These are phyloP conservation scores for Archegozetes longisetosus DNA, from an alignment of 1,140 invertebrate species.

Conservation along the genomic window DNA sequence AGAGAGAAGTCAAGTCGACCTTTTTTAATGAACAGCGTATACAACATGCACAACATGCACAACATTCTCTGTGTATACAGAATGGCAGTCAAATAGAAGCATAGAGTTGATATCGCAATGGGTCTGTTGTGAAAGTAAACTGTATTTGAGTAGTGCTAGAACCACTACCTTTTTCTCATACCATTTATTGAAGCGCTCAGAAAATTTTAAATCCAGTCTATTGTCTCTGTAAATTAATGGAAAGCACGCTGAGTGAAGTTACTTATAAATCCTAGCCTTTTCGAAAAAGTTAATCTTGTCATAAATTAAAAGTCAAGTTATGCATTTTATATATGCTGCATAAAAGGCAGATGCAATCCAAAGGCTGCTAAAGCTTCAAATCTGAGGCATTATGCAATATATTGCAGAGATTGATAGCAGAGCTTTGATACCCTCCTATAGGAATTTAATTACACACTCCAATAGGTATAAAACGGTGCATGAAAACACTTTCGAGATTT, in stretches of 20 bases:
- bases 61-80: too few relatives aligned
- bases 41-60: too few relatives aligned
- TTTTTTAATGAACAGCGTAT: too few relatives aligned
- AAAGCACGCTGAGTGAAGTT: background rate
- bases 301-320: background rate
- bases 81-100: too few relatives aligned
- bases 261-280: background rate
- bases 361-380: background rate
- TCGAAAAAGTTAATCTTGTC: background rate
- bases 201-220: background rate
- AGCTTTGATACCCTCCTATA: background rate
- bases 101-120: too few relatives aligned
- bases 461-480: background rate
- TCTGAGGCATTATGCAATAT: background rate
- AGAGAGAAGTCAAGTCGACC: too few relatives aligned
- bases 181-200: too few relatives aligned
- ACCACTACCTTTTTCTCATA: too few relatives aligned
- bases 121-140: too few relatives aligned
- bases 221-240: background rate
- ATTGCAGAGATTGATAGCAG: background rate
- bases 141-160: too few relatives aligned
- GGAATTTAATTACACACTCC: slow-evolving; percentile 7
- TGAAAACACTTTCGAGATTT: background rate
- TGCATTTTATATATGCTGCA: background rate
- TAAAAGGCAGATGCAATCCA: background rate